phyloP scores from a whole-genome alignment of 2,797 vertebrate genomes.

The Hoplostethus atlanticus region DNA sequence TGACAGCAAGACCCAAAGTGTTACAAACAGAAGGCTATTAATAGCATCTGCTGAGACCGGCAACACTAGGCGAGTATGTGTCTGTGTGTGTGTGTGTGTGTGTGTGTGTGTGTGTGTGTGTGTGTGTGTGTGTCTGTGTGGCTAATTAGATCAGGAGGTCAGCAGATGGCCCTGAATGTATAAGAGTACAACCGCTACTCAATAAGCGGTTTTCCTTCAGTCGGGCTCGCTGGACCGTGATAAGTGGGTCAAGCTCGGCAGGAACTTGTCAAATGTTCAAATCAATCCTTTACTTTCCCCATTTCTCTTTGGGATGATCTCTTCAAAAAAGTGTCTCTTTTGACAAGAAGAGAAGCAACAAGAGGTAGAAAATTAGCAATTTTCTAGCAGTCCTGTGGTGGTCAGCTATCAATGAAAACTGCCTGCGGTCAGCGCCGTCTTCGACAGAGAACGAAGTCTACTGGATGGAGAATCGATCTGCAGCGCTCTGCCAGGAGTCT shows the following conservation, averaged over 20 bases:
- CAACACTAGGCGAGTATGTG: conserved; percentile 22
- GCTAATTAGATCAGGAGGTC: conserved; percentile 65
- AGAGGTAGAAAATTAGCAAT: conserved; percentile 45
- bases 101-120: conserved; percentile 6
- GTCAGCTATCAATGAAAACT: conserved; percentile 31
- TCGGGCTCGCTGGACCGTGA: conserved; percentile 21
- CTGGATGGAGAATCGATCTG: conserved; percentile 1
- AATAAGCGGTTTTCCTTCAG: conserved; percentile 50
- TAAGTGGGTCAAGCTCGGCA: conserved; percentile 51
- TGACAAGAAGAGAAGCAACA: conserved; percentile 35
- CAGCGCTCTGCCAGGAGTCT: conserved; percentile 13
- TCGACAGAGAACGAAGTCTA: conserved; percentile 7
- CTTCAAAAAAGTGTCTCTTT: conserved; percentile 16
- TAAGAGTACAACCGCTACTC: conserved; percentile 51
- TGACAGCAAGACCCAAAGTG: conserved; percentile 20
- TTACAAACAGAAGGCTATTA: conserved; percentile 37
- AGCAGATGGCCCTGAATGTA: conserved; percentile 58
- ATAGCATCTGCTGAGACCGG: conserved; percentile 38
- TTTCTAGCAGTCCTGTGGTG: background rate
- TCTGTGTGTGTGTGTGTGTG: background rate
- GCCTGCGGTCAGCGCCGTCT: conserved; percentile 26
- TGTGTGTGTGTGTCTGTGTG: conserved; percentile 25
- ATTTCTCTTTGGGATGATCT: conserved; percentile 25
- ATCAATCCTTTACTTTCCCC: conserved; percentile 19
- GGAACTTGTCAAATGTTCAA: conserved; percentile 33